Base-by-base conservation (phyloP, 2,888 invertebrate species). In the Platycheirus albimanus region DNA sequence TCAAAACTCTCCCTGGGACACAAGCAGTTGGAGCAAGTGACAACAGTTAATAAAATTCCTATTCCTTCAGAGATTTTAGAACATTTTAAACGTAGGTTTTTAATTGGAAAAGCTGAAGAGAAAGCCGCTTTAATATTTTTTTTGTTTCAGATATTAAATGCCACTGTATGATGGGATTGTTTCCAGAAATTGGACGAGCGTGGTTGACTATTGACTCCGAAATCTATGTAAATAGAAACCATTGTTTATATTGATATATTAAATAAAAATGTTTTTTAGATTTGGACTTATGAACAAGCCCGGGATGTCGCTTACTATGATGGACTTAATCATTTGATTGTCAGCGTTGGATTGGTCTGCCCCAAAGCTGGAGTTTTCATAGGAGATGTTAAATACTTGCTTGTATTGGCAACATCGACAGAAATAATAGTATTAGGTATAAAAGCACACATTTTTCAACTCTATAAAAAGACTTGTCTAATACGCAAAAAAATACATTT, bases 171-270 rank as follows among this genome's bases (percentile, higher is more conserved):
- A 98, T 99, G 97, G 99, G 99, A 2, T 92, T 99, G 7, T 99
- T 99, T 91, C 96, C 98, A 72, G 98, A 98, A 90, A 98, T 99
- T 86, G 96, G 95, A 67, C 93, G 99, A 88, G 99, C 99, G 0
- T 99, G 99, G 99, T 92, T 99, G 69, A 97, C 98, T 4, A 97
- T 99, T 86, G 99, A 99, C 89, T 98, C 97, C 87, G 98, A 99
- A 91, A 96, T 99, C 86, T 99, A 98, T 92, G 94, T 99, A 36
- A 85, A 86, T 61, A 19, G 1, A 6, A 49, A n/a, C n/a, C n/a
- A n/a, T n/a, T n/a, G n/a, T n/a, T n/a, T n/a, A n/a, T n/a, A n/a
- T n/a, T n/a, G n/a, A n/a, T n/a, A n/a, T n/a, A n/a, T n/a, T n/a
- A n/a, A n/a, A n/a, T n/a, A n/a, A n/a, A 45, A n/a, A 15, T 19